Base-by-base conservation (phyloP, 92 coral and sea anemone genomes). In the Paragorgia papillata region DNA sequence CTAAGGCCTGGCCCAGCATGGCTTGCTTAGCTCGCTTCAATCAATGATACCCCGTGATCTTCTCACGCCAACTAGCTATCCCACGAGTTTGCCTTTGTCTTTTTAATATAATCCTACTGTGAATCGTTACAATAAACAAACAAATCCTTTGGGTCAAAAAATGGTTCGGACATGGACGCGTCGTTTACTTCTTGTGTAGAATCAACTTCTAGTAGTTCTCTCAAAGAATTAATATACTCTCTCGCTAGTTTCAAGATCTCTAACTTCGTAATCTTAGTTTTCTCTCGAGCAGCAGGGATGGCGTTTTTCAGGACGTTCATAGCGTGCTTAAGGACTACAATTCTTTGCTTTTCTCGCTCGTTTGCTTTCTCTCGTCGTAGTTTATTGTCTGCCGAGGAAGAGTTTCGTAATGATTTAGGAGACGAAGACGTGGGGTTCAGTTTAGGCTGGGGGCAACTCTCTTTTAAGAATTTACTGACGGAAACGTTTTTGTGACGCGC, bases 231-330 rank as follows among this genome's bases (percentile, higher is more conserved):
- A 51, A 95, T 95, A 31, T 95, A 95, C n/a, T 90, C 89, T 68
- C 82, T 95, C 2, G 99, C 99, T 29, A 95, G 86, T 79, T 84
- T 82, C 21, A 95, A 75, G 62, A 91, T 68, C 58, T 95, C 92
- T 39, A 95, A 73, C 80, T 95, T 95, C 22, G 99, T 95, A 48
- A 95, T 71, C 75, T 91, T 95, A 21, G 89, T 84, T 73, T 87
- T 91, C 81, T 81, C 85, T 25, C 81, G 81, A 0, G 99, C 90
- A 75, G 86, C 88, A 1, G 99, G 99, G 20, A 95, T 89, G 9
- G 86, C 90, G 46, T 87, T 91, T 46, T 96, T 77, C 10, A 95
- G 68, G 0, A 93, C 99, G 49, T 91, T 96, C 95, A 95, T 88
- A 0, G 99, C 99, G 31, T 89, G 91, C 29, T 95, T 91, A 0